phyloP scores from a whole-genome alignment of 2,113 vertebrate species.

The Brachyistius frenatus region DNA sequence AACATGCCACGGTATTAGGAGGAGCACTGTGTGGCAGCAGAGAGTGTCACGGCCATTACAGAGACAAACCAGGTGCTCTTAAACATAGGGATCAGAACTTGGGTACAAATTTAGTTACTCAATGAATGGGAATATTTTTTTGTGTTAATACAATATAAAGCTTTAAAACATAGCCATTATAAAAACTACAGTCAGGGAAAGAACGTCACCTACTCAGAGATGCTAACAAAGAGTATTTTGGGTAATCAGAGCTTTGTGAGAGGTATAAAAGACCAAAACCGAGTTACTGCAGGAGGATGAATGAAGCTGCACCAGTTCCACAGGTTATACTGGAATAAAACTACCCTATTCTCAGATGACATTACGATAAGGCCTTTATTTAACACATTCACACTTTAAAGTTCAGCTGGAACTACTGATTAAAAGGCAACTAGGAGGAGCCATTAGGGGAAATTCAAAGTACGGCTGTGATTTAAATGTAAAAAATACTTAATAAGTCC shows the following conservation, averaged over 20 bases:
- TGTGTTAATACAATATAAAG: too few relatives aligned
- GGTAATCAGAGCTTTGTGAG: background rate
- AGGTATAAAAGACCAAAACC: background rate
- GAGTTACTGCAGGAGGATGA: background rate
- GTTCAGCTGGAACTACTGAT: conserved; percentile 4
- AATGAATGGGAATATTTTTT: too few relatives aligned
- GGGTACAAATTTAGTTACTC: background rate
- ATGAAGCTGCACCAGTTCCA: background rate
- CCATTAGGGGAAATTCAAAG: background rate
- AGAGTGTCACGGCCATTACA: conserved; percentile 21
- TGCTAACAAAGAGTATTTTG: background rate
- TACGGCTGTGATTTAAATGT: background rate
- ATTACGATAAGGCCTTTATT: background rate
- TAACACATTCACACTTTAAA: background rate
- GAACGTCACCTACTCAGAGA: too few relatives aligned
- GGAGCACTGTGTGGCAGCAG: background rate
- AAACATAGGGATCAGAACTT: background rate
- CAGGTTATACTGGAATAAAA: background rate
- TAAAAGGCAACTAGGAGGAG: background rate
- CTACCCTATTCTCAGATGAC: background rate
- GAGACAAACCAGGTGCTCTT: conserved; percentile 3
- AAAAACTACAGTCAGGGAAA: too few relatives aligned
- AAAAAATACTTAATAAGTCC: background rate
- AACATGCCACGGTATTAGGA: conserved; percentile 3
- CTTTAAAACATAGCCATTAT: too few relatives aligned